phyloP scores from a whole-genome alignment of 1,140 invertebrate species.

The Phocides pigmalion region DNA sequence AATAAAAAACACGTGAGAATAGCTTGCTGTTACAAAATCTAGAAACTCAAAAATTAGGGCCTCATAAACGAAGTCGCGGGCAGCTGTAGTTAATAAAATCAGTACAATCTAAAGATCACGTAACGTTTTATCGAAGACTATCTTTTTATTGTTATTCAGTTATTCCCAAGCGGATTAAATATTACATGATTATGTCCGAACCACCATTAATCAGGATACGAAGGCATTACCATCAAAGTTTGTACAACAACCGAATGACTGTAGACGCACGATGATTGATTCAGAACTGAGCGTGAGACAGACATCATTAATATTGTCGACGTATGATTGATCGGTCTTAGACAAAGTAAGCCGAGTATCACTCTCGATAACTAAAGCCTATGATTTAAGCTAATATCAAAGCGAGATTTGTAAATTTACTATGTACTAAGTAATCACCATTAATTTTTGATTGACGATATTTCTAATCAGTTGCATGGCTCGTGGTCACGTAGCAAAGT shows the following conservation, averaged over 20 bases:
- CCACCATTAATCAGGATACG: conserved; percentile 45
- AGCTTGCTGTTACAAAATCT: too few relatives aligned
- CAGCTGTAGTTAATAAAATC: too few relatives aligned
- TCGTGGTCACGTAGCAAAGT: too few relatives aligned
- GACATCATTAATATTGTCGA: conserved; percentile 72
- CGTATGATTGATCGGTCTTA: conserved; percentile 60
- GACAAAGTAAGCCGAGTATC: conserved; percentile 52
- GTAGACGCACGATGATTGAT: conserved; percentile 64
- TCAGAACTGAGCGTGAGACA: conserved; percentile 54
- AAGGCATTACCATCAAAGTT: conserved; percentile 50
- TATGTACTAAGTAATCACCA: too few relatives aligned
- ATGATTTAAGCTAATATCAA: conserved; percentile 44
- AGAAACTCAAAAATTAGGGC: too few relatives aligned
- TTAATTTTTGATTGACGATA: too few relatives aligned
- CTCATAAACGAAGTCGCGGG: too few relatives aligned
- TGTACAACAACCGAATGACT: conserved; percentile 51
- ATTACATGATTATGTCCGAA: conserved; percentile 35
- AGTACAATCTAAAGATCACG: background rate
- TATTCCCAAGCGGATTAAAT: conserved; percentile 32
- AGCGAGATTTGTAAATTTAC: conserved; percentile 43
- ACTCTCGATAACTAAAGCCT: conserved; percentile 55
- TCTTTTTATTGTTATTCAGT: conserved; percentile 18
- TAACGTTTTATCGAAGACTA: conserved; percentile 2
- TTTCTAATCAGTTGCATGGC: too few relatives aligned
- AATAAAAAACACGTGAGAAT: too few relatives aligned